Conservation (phyloP, 2,797 vertebrate species). For the Typhlichthys subterraneus region DNA sequence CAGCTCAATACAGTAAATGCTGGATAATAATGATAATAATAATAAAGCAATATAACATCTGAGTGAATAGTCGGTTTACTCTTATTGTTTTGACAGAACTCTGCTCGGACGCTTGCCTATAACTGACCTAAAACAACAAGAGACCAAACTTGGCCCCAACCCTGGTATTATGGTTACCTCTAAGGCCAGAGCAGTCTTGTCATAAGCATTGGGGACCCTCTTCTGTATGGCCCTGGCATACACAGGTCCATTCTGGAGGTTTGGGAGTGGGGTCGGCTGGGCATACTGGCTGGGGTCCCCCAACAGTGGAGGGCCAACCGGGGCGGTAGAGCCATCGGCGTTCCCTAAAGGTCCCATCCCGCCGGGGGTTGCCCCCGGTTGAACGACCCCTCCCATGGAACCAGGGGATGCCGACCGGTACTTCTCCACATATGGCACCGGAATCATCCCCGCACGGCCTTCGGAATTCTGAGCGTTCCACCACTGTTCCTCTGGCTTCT, state of each 20-base stretch:
- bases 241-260: constrained; percentile 98
- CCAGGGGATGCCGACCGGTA: constrained; percentile 88
- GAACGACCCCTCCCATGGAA: constrained; percentile 83
- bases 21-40: too few species aligned
- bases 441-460: constrained; percentile 95
- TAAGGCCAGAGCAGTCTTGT: constrained; percentile 98
- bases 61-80: too few species aligned
- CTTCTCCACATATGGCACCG: constrained; percentile 97
- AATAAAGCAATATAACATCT: too few species aligned
- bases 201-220: constrained; percentile 99
- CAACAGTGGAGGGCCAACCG: constrained; percentile 80
- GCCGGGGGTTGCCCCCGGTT: constrained; percentile 39
- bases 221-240: constrained; percentile 98
- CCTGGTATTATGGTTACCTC: constrained; percentile 85
- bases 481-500: constrained; percentile 99
- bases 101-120: constrained; percentile 7
- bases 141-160: constrained; percentile 1
- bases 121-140: not conserved
- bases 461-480: constrained; percentile 97
- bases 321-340: constrained; percentile 84
- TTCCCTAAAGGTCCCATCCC: constrained; percentile 75
- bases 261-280: constrained; percentile 96
- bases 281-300: constrained; percentile 97
- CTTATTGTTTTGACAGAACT: not conserved
- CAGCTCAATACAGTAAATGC: not conserved